Percentiles rank a stretch among this genome's conserved stretches.
phyloP scores from a whole-genome alignment of 2,113 vertebrate genomes.

The Orientallactaga bullata region DNA sequence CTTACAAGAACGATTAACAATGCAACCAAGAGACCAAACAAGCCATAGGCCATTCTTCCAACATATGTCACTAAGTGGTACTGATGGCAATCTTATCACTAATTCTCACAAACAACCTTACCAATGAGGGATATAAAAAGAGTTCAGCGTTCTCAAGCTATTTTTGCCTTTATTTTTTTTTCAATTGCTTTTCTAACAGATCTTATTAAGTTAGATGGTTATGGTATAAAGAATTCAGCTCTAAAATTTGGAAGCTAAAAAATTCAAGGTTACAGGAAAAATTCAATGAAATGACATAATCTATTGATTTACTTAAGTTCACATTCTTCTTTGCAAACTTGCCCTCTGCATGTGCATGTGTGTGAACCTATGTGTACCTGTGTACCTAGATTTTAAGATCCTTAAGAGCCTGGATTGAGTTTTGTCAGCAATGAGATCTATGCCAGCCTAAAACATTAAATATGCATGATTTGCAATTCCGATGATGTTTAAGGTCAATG shows the following conservation, averaged over 20 bases:
- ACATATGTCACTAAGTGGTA: not conserved
- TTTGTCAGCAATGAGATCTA: constrained; percentile 43
- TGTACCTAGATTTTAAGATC: not conserved
- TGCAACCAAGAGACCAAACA: not conserved
- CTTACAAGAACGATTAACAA: not conserved
- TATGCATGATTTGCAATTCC: constrained; percentile 42
- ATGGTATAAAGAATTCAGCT: not conserved
- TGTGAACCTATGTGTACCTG: not conserved
- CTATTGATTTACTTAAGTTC: constrained; percentile 20
- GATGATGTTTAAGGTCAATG: not conserved
- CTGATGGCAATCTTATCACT: not conserved
- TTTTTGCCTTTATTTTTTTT: not conserved
- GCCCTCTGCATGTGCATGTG: not conserved
- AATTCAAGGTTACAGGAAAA: not conserved
- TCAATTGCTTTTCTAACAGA: not conserved
- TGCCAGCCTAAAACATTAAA: constrained; percentile 27
- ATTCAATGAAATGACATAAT: not conserved
- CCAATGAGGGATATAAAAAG: not conserved
- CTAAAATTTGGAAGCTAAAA: not conserved
- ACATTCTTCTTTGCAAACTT: constrained; percentile 1
- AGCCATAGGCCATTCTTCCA: not conserved
- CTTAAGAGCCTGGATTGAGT: not conserved
- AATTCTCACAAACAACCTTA: not conserved
- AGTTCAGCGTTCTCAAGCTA: not conserved
- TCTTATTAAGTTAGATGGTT: constrained; percentile 18